Conservation (phyloP, 2,888 invertebrate genomes). For the Thymelicus sylvestris region DNA sequence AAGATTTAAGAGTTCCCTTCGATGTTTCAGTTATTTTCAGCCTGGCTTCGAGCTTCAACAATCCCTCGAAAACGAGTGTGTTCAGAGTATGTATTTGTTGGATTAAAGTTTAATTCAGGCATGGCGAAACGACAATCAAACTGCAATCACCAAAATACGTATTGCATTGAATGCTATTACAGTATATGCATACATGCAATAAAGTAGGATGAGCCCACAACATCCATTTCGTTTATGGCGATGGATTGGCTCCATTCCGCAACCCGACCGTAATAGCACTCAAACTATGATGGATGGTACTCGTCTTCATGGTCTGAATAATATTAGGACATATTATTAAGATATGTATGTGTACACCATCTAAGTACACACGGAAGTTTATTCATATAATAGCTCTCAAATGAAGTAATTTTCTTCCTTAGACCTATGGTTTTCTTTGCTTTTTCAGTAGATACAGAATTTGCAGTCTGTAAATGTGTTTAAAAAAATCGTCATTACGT, state of each 20-base stretch:
- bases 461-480: too few species aligned
- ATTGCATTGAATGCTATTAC: not conserved
- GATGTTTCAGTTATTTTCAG: too few species aligned
- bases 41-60: too few species aligned
- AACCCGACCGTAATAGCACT: slow-evolving; percentile 10
- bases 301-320: slow-evolving; percentile 5
- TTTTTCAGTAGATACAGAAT: too few species aligned
- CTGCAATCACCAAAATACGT: slow-evolving; percentile 38
- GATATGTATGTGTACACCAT: slow-evolving; percentile 11
- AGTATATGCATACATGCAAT: not conserved
- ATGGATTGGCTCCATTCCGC: slow-evolving; percentile 17
- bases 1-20: too few species aligned
- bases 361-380: too few species aligned
- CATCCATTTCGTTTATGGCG: slow-evolving; percentile 6
- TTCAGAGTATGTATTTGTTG: not conserved
- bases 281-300: slow-evolving; percentile 9
- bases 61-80: too few species aligned
- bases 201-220: slow-evolving; percentile 4
- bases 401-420: too few species aligned
- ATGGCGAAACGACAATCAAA: slow-evolving; percentile 43
- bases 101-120: not conserved
- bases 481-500: too few species aligned
- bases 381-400: too few species aligned
- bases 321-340: not conserved
- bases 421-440: too few species aligned